These are phyloP conservation scores for Tachysurus vachellii DNA, from an alignment of 2,113 vertebrate species.

Conservation along the genomic window DNA sequence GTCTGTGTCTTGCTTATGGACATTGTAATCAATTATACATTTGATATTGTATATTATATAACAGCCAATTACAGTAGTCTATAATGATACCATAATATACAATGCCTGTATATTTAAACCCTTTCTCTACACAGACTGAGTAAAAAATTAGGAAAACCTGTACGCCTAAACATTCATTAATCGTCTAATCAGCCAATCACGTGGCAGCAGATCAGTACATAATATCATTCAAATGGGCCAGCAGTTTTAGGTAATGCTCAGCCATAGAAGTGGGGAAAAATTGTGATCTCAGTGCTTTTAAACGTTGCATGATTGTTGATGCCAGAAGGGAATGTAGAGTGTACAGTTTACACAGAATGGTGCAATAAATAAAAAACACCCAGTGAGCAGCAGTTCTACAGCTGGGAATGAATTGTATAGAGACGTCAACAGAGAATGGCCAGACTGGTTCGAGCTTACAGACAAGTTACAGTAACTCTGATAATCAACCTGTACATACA, in stretches of 20 bases:
- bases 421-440: neutral
- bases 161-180: neutral
- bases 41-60: neutral
- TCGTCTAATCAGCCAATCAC: neutral
- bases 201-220: neutral
- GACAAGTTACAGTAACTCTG: neutral
- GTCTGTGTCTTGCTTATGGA: neutral
- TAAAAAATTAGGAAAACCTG: neutral
- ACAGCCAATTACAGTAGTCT: neutral
- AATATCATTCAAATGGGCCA: neutral
- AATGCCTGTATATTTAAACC: neutral
- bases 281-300: neutral
- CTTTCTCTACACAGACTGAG: neutral
- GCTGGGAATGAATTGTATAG: neutral
- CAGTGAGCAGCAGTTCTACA: neutral
- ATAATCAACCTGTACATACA: neutral
- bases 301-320: neutral
- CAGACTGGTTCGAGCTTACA: neutral
- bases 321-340: neutral
- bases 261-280: neutral
- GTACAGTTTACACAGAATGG: neutral
- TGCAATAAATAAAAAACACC: neutral
- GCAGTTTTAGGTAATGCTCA: neutral
- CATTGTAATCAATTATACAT: neutral
- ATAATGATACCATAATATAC: neutral